Conservation (phyloP, 2,113 vertebrate species). For the Hippocampus mohnikei region DNA sequence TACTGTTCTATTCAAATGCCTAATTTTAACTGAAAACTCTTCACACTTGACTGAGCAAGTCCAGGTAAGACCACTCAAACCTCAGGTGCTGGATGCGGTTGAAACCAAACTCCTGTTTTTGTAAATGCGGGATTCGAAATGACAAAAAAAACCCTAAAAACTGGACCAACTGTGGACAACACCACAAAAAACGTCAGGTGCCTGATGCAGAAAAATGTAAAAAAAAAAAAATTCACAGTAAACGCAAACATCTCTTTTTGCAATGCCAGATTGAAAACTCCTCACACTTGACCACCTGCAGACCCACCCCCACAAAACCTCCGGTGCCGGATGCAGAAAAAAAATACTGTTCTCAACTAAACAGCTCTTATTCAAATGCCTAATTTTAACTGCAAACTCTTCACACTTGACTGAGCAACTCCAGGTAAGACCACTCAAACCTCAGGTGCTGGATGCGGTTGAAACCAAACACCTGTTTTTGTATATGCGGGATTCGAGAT, state of each 20-base stretch:
- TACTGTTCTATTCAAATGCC: no score
- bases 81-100: not conserved
- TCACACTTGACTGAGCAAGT: not conserved
- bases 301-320: not conserved
- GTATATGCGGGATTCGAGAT: not conserved
- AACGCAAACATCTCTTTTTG: no score
- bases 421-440: not conserved
- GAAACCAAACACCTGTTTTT: no score
- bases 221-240: no score
- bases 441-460: not conserved
- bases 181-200: no score
- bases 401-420: not conserved
- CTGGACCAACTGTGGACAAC: no score
- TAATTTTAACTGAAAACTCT: not conserved
- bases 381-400: not conserved
- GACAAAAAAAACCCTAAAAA: not conserved
- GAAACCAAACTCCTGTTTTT: no score
- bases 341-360: no score
- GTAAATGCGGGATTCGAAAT: not conserved
- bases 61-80: not conserved
- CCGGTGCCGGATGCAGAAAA: not conserved
- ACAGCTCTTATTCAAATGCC: no score
- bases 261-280: no score
- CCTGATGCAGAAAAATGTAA: no score
- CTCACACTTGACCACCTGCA: not conserved